Base-by-base conservation (phyloP, 2,888 invertebrate genomes). In the Raillietiella orientalis region DNA sequence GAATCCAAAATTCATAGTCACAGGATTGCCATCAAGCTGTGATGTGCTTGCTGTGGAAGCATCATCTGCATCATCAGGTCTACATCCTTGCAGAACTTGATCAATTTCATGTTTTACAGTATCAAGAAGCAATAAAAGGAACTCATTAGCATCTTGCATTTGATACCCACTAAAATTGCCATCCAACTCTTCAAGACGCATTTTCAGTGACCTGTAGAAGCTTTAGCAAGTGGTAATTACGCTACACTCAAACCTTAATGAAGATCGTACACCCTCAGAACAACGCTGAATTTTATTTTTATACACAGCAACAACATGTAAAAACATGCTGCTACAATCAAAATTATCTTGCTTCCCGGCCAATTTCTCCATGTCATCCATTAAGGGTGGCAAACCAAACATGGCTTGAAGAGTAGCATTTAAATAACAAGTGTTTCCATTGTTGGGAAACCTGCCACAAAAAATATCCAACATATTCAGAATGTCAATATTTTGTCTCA, bases 91-190 rank as follows among this genome's bases (percentile, higher is more conserved):
- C 16, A 28, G 24, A 17, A 28, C 21, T 3, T 23, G 28, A 11
- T 29, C 30, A 10, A 34, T 29, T 26, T 34, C 34, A 25, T 34
- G 32, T 23, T 34, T 34, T 4, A 31, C 30, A 3, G 30, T 30
- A 20, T 34, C 34, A 12, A 34, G 29, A n/a, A 34, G 25, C 10
- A 28, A 29, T 4, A 31, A 31, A 13, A 34, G 29, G 19, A 34
- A 34, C 24, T 34, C 34, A 28, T 34, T 34, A 19, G 34, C 34
- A 27, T 34, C 34, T 16, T 34, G 34, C 34, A 34, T 34, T 15
- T 34, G 30, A 12, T 17, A 31, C 5, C 34, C 34, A n/a, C 29
- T 26, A 24, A 34, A 34, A n/a, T n/a, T n/a, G n/a, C n/a, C n/a
- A n/a, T n/a, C n/a, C n/a, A n/a, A n/a, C n/a, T n/a, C n/a, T n/a